phyloP scores from a whole-genome alignment of 2,888 invertebrate species.

The Dasysyrphus tricinctus region DNA sequence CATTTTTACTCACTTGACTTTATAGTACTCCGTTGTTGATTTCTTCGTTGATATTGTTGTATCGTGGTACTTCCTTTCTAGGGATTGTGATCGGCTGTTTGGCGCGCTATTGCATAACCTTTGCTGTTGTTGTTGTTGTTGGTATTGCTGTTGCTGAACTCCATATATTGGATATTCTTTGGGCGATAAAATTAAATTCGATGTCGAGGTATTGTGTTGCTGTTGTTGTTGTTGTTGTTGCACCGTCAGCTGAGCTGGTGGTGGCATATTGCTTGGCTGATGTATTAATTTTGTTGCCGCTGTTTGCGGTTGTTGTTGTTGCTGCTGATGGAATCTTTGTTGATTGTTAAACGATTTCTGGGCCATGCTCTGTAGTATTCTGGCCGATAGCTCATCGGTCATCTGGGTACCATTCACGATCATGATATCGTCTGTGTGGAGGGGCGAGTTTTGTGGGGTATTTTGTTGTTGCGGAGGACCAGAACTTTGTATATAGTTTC shows the following conservation, averaged over 20 bases:
- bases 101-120: conserved; percentile 80
- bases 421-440: conserved; percentile 81
- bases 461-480: conserved; percentile 74
- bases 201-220: conserved; percentile 72
- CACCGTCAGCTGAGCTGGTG: conserved; percentile 77
- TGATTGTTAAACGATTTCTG: conserved; percentile 82
- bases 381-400: conserved; percentile 83
- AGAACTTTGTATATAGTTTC: conserved; percentile 61
- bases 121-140: conserved; percentile 72
- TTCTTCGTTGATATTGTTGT: conserved; percentile 79
- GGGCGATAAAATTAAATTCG: conserved; percentile 80
- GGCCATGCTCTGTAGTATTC: conserved; percentile 83
- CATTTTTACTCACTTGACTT: conserved; percentile 78
- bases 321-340: conserved; percentile 78
- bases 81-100: conserved; percentile 80
- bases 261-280: conserved; percentile 76
- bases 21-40: conserved; percentile 78
- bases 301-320: conserved; percentile 73
- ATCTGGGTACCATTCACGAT: conserved; percentile 83
- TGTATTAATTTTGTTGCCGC: conserved; percentile 60
- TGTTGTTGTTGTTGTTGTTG: conserved; percentile 69
- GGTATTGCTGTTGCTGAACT: conserved; percentile 74
- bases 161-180: conserved; percentile 79
- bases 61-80: conserved; percentile 81
- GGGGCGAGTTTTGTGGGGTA: conserved; percentile 64